phyloP scores from a whole-genome alignment of 1,140 invertebrate genomes.

The Neomicropteryx cornuta region DNA sequence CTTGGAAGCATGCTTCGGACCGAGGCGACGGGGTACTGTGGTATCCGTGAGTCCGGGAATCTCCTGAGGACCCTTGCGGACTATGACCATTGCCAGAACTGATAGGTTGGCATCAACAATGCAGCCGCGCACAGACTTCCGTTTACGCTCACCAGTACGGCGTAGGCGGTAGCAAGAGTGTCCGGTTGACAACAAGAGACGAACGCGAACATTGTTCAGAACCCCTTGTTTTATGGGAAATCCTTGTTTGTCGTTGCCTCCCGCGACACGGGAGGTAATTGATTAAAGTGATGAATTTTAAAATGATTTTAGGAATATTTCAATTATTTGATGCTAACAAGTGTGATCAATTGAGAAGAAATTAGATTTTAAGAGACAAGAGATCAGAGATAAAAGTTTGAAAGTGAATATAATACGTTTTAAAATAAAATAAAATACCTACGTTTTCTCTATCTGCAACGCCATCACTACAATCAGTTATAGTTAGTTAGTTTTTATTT shows the following conservation, averaged over 20 bases:
- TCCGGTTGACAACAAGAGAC: slow-evolving; percentile 89
- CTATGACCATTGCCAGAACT: slow-evolving; percentile 85
- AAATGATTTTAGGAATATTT: no score
- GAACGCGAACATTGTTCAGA: slow-evolving; percentile 90
- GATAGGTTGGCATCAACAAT: slow-evolving; percentile 97
- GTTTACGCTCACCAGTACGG: slow-evolving; percentile 90
- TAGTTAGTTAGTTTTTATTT: no score
- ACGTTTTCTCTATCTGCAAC: no score
- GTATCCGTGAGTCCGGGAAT: slow-evolving; percentile 96
- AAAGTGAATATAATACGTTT: no score
- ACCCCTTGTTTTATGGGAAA: slow-evolving; percentile 99
- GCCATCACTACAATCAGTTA: no score
- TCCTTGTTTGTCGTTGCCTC: slow-evolving; percentile 99
- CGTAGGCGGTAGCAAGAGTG: slow-evolving; percentile 96
- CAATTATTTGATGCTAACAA: no score
- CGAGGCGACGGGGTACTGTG: slow-evolving; percentile 87
- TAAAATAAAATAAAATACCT: no score
- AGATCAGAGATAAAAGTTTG: no score
- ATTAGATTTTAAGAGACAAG: no score
- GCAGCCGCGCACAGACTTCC: slow-evolving; percentile 97
- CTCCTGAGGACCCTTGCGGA: slow-evolving; percentile 94
- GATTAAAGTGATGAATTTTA: no score
- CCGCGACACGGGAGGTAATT: slow-evolving; percentile 84
- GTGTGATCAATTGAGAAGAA: no score
- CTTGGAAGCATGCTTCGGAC: slow-evolving; percentile 95